Conservation (phyloP, 2,888 invertebrate genomes). For the Macrosiphum euphorbiae region DNA sequence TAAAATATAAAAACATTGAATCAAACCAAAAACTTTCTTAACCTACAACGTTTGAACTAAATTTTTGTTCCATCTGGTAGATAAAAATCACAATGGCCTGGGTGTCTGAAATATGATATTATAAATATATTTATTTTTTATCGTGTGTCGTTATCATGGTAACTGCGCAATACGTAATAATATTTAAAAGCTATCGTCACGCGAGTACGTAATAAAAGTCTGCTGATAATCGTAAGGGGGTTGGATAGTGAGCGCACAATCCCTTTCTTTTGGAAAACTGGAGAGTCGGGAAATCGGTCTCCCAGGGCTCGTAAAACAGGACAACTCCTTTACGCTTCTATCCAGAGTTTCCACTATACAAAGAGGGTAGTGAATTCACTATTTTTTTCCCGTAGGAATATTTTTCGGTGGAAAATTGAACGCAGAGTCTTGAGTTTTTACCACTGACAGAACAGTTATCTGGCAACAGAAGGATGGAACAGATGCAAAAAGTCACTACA, state of each 20-base stretch:
- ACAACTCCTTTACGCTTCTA: conserved; percentile 38
- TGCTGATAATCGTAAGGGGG: conserved; percentile 48
- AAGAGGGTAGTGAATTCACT: not conserved
- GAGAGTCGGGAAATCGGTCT: conserved; percentile 52
- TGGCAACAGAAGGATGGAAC: conserved; percentile 9
- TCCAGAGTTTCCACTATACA: conserved; percentile 18
- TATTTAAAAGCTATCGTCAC: conserved; percentile 57
- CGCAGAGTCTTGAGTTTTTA: conserved; percentile 37
- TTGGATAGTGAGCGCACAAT: not conserved
- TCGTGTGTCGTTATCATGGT: conserved; percentile 20
- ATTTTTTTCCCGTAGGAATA: conserved; percentile 55
- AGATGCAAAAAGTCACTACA: conserved; percentile 54
- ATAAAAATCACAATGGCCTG: conserved; percentile 19
- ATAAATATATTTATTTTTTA: not conserved
- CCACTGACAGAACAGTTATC: conserved; percentile 24
- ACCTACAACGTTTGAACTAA: not conserved
- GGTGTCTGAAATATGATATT: not conserved
- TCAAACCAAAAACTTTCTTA: not conserved
- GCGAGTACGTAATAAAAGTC: conserved; percentile 48
- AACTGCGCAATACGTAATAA: conserved; percentile 33
- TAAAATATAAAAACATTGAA: not conserved
- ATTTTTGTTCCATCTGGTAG: not conserved
- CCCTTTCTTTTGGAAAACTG: conserved; percentile 29
- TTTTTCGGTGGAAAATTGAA: conserved; percentile 47
- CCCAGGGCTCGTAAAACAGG: conserved; percentile 55